These are phyloP conservation scores for Nemotelus nigrinus DNA, from an alignment of 2,888 invertebrate genomes.

Conservation along the genomic window DNA sequence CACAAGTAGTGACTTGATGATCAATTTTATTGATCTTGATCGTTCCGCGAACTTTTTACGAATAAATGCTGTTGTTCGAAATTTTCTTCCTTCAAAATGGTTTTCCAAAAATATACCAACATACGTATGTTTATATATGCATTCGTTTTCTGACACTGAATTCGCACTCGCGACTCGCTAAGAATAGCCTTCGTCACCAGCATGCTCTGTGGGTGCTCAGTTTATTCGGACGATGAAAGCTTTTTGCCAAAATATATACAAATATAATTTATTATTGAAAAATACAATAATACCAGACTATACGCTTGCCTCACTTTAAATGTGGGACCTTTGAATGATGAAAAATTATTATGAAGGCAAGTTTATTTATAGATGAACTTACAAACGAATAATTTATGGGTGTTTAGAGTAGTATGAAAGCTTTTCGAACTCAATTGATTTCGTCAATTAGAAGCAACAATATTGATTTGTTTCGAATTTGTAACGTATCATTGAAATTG, in stretches of 20 bases:
- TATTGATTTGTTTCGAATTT: too few species aligned
- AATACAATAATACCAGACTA: too few species aligned
- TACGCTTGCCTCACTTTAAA: not conserved
- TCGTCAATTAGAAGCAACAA: too few species aligned
- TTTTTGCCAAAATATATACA: conserved; percentile 26
- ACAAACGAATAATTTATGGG: not conserved
- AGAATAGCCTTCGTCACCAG: conserved; percentile 13
- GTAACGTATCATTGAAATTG: too few species aligned
- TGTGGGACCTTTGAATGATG: conserved; percentile 12
- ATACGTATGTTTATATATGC: not conserved
- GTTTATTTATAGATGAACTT: conserved; percentile 13
- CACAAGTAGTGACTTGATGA: too few species aligned
- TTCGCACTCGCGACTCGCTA: conserved; percentile 28
- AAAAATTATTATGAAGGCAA: conserved; percentile 22
- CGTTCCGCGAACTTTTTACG: conserved; percentile 27
- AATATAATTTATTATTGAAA: not conserved
- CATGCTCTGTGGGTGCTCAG: conserved; percentile 3
- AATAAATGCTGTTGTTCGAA: conserved; percentile 33
- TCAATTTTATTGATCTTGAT: not conserved
- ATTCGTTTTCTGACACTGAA: conserved; percentile 37
- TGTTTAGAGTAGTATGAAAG: conserved; percentile 3
- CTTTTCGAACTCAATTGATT: not conserved
- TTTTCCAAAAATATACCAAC: conserved; percentile 42
- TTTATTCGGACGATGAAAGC: conserved; percentile 12
- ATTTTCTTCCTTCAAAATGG: not conserved